Base-by-base conservation (phyloP, 2,797 vertebrate genomes). In the Phataginus tetradactyla region DNA sequence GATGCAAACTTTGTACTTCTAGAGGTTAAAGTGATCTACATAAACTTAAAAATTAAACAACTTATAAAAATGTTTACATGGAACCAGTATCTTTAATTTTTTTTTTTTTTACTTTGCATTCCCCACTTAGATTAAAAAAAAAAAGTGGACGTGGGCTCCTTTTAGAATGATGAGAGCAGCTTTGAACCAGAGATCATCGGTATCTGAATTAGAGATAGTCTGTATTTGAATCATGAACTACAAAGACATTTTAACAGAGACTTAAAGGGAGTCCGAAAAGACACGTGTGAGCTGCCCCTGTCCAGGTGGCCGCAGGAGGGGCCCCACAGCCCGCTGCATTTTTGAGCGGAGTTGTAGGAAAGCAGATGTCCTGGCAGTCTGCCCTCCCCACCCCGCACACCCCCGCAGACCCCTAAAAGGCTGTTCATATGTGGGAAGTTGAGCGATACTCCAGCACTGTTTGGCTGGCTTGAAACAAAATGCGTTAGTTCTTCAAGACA, bases 21-120 rank as follows among this genome's bases (percentile, higher is more conserved):
- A 95, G 90, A 77, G 72, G 45, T 53, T 68, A 18, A 83, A 25
- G n/a, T 88, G 59, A 97, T 92, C 59, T 20, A 17, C 61, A 15
- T 32, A 51, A 81, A 78, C 18, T 96, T 89, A 72, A 57, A 91
- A 92, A 96, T 95, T 79, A 97, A 94, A 97, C 4, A 29, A 17
- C 68, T 86, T 49, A 77, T 79, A 72, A 91, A 93, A 77, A 55
- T 55, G 37, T 80, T 63, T 53, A 45, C 85, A 45, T 72, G 74
- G 49, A 81, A 32, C 69, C 17, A 20, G 27, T 55, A 13, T n/a
- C 9, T 57, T 51, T 80, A 3, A 9, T 42, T 63, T 27, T 69
- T 71, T 20, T 71, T 20, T 4, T 25, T 32, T 39, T 37, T 4
- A n/a, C 10, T 68, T 59, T 14, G 34, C 1, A 12, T 27, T 57